Base-by-base conservation (phyloP, 2,888 invertebrate species). In the Aquatica leii region DNA sequence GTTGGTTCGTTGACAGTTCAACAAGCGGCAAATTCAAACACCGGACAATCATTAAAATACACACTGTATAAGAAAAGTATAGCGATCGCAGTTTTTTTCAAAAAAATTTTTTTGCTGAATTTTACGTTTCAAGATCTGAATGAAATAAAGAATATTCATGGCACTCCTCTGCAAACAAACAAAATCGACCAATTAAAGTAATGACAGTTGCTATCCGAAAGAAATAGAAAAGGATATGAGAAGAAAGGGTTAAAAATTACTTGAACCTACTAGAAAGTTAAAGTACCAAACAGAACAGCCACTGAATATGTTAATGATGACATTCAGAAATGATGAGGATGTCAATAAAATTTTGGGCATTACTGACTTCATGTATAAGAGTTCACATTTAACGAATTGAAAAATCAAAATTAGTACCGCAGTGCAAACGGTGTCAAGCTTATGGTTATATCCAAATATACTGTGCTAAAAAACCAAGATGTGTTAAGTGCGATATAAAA, bases 381-480 rank as follows among this genome's bases (percentile, higher is more conserved):
- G 34, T 62, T 4, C 48, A 48, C 4, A 48, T 48, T 17, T 3
- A 9, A 4, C 51, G 46, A 14, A n/a, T 59, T 1, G 31, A 21
- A 15, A 62, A 62, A 43, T 15, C 37, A 1, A 61, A 37, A 9
- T 40, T 31, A 17, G 37, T 60, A 1, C 60, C 60, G 5, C 60
- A 60, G 17, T 60, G 54, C n/a, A n/a, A n/a, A n/a, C n/a, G n/a
- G n/a, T n/a, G n/a, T n/a, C n/a, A n/a, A n/a, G n/a, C n/a, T n/a
- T 59, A 49, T 59, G 50, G 48, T 9, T 50, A 53, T 52, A 63
- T 59, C 11, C 59, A 63, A 41, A 34, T 11, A 4, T 63, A 54
- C 20, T 63, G 59, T 31, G 35, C 9, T n/a, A 59, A 18, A 35
- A 20, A 64, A n/a, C n/a, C n/a, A n/a, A n/a, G n/a, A n/a, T n/a